phyloP scores from a whole-genome alignment of 2,113 vertebrate genomes.

The Psittacara wagleri region DNA sequence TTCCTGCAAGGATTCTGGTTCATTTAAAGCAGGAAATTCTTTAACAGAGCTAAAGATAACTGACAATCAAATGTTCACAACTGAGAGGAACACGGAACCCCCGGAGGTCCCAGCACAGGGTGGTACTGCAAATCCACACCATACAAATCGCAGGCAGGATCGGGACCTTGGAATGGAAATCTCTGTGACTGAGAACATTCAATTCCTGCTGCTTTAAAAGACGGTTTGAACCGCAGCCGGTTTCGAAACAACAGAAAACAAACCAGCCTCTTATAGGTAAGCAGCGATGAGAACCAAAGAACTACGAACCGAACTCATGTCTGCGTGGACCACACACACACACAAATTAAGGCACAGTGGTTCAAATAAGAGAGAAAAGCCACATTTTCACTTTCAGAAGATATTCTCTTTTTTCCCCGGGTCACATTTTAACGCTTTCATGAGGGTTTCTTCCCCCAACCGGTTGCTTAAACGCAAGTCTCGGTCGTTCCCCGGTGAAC shows the following conservation, averaged over 20 bases:
- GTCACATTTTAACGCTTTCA: not conserved
- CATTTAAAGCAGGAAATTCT: not conserved
- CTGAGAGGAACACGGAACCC: not conserved
- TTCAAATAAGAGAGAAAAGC: not conserved
- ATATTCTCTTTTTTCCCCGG: not conserved
- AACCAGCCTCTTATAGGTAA: not conserved
- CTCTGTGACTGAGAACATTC: not conserved
- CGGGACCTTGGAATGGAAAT: not conserved
- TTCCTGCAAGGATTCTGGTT: not conserved
- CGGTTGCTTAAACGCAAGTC: not conserved
- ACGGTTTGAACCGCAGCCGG: not conserved
- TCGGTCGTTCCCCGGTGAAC: not conserved
- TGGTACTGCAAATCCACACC: not conserved
- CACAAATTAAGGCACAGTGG: not conserved
- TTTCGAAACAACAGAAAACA: not conserved
- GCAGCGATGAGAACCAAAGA: not conserved
- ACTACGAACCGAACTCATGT: not conserved
- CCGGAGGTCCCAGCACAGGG: not conserved
- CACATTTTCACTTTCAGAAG: not conserved
- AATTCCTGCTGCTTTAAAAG: not conserved
- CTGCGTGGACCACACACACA: not conserved
- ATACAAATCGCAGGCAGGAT: not conserved
- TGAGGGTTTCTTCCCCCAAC: not conserved
- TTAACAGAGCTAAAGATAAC: constrained; percentile 30
- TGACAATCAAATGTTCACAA: not conserved